Evolutionary conservation across 2,797 vertebrate genomes (phyloP).

Genomic region (Chiroxiphia lanceolata): DNA sequence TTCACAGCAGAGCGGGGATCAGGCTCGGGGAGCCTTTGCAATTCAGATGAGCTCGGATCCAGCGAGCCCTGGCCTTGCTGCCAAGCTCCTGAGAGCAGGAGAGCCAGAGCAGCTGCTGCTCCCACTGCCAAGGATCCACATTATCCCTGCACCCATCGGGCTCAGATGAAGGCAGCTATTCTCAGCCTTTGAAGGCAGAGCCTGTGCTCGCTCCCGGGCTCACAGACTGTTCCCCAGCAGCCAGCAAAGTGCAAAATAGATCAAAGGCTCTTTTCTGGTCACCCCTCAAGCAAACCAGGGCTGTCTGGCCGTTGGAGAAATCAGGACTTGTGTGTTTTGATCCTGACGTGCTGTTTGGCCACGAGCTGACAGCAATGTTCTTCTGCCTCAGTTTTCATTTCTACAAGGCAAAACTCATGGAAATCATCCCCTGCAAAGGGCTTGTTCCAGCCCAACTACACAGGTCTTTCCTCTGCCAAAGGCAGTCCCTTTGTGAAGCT

Average conservation of each 20-base stretch:
- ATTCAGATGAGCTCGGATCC: not conserved
- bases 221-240: not conserved
- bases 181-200: not conserved
- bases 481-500: not conserved
- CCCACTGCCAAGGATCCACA: not conserved
- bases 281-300: not conserved
- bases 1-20: not conserved
- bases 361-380: not conserved
- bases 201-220: not conserved
- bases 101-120: not conserved
- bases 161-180: not conserved
- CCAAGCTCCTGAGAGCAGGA: not conserved
- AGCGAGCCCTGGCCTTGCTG: not conserved
- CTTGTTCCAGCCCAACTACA: not conserved
- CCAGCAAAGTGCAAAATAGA: not conserved
- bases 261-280: not conserved
- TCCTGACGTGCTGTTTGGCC: not conserved
- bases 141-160: not conserved
- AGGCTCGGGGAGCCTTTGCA: not conserved
- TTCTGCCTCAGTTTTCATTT: not conserved
- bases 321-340: not conserved
- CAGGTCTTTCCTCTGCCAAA: not conserved
- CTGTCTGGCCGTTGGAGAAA: not conserved
- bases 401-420: not conserved
- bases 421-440: not conserved